These are phyloP conservation scores for Digitonthophagus gazella DNA, from an alignment of 2,888 invertebrate species.

Conservation along the genomic window DNA sequence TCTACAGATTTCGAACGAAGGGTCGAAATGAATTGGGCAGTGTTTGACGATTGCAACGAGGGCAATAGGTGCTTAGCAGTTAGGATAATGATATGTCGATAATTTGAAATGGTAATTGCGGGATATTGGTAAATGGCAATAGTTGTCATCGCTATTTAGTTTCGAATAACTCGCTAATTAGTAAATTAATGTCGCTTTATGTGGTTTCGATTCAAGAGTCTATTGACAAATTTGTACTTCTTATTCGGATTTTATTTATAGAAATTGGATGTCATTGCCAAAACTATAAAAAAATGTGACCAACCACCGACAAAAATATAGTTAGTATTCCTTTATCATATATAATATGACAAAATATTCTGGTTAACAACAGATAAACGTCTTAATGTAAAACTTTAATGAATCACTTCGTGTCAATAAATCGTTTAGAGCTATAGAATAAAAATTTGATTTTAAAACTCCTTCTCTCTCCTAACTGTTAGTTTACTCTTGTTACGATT, in stretches of 20 bases:
- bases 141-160: neutral
- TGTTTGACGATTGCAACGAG: neutral
- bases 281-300: neutral
- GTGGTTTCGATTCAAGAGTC: neutral
- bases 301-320: no score
- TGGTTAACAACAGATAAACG: no score
- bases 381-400: no score
- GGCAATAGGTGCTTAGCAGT: neutral
- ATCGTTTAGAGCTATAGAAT: no score
- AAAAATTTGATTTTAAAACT: no score
- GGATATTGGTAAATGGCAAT: neutral
- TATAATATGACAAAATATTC: no score
- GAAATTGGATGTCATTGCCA: neutral
- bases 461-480: neutral
- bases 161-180: neutral
- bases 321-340: no score
- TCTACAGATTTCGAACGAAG: neutral
- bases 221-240: no score
- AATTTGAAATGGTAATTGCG: neutral
- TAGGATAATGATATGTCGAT: neutral
- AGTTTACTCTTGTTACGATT: neutral
- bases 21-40: neutral
- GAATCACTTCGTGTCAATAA: no score
- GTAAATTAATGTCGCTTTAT: neutral
- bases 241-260: neutral